These are phyloP conservation scores for Typhlomys cinereus DNA, from an alignment of 2,113 vertebrate species.

Conservation along the genomic window DNA sequence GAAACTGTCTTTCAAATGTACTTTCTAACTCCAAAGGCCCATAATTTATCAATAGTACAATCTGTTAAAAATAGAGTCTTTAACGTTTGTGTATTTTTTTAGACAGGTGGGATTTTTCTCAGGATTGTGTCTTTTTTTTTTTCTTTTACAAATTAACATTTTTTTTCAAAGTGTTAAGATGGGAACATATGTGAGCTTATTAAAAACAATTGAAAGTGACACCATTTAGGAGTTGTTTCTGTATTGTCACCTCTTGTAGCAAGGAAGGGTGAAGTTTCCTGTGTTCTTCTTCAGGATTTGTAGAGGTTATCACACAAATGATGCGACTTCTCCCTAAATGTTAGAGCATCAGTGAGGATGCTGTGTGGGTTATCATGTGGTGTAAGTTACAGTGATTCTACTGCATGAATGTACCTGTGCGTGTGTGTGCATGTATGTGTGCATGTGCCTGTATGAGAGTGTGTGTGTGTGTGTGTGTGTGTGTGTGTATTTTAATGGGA, in stretches of 20 bases:
- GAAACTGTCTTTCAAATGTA: neutral
- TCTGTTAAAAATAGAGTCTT: neutral
- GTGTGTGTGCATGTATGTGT: no score
- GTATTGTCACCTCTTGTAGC: neutral
- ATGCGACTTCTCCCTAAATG: neutral
- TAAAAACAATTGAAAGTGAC: constrained; percentile 18
- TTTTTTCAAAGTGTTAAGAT: constrained; percentile 57
- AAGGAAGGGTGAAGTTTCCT: neutral
- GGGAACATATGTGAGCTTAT: neutral
- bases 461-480: neutral
- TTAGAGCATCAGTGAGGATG: neutral
- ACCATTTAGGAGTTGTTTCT: neutral
- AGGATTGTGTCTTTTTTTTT: constrained; percentile 50
- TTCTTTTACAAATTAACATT: constrained; percentile 67
- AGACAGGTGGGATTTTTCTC: constrained; percentile 16
- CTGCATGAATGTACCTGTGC: neutral
- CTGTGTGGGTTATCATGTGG: neutral
- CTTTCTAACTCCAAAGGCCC: neutral
- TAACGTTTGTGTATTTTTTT: neutral
- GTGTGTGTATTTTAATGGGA: neutral
- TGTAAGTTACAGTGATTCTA: neutral
- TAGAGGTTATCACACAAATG: neutral
- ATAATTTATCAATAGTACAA: neutral
- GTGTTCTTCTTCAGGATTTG: neutral
- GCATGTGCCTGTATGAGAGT: no score